A percentile compares a stretch with the other conserved stretches of the same genome.
phyloP scores from a whole-genome alignment of 2,888 invertebrate species.

The Muschampia plurimacula region DNA sequence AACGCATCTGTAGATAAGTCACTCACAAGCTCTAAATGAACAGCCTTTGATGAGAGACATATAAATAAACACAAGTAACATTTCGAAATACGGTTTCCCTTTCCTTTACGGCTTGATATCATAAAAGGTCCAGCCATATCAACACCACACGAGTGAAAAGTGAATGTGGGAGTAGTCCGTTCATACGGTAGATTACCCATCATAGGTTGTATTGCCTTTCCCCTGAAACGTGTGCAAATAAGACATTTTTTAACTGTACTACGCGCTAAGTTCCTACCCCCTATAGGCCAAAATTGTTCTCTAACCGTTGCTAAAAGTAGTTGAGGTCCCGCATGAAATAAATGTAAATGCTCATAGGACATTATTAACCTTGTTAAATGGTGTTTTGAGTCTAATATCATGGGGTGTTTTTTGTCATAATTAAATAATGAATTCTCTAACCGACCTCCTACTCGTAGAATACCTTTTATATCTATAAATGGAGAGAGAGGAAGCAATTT shows the following conservation, averaged over 20 bases:
- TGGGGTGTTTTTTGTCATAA: conserved; percentile 8
- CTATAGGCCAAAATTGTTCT: conserved; percentile 33
- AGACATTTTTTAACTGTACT: not conserved
- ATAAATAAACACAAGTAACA: conserved; percentile 42
- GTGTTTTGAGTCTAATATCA: not conserved
- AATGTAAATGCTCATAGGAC: not conserved
- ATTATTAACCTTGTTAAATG: not conserved
- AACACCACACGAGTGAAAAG: conserved; percentile 30
- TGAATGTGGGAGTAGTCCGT: not conserved
- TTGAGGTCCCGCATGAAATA: conserved; percentile 28
- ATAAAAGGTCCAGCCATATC: conserved; percentile 41
- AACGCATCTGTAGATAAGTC: not conserved
- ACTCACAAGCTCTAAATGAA: conserved; percentile 28
- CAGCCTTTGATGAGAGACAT: too few relatives aligned
- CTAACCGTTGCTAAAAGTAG: conserved; percentile 24
- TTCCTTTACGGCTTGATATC: conserved; percentile 34
- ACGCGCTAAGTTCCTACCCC: conserved; percentile 5
- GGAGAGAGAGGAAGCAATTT: not conserved
- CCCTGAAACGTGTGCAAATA: not conserved
- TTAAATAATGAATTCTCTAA: not conserved
- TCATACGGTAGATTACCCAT: conserved; percentile 16
- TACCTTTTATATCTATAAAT: not conserved
- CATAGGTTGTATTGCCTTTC: not conserved
- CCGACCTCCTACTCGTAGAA: not conserved
- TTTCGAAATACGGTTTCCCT: conserved; percentile 33